Evolutionary conservation across 2,113 vertebrate species (phyloP), one percentile per base, ranked within the genome.

Genomic region (Lampris megalopsis): DNA sequence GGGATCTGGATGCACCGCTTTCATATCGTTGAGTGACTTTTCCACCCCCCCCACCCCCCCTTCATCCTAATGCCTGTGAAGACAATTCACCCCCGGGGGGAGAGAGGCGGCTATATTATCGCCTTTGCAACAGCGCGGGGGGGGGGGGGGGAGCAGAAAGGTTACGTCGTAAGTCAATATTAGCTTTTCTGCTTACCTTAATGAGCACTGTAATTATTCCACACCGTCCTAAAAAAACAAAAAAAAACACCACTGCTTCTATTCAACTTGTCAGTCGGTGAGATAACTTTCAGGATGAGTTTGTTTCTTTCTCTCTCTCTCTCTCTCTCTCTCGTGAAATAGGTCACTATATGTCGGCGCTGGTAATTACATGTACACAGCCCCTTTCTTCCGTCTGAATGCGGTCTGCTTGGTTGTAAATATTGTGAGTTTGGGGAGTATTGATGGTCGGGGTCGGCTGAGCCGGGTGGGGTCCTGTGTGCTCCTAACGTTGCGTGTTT

Each of bases 141-240:
- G 50, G 57, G 57, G 65, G 47, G 71, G 82, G 87, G 91, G 90
- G 89, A 91, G 89, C 90, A 91, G 88, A 93, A 93, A 91, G 88
- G 88, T 92, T 92, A 89, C 78, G 82, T 80, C 87, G 82, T 90
- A 89, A 92, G 90, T 91, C 91, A 92, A 92, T 85, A 91, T 92
- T 90, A 90, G 83, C 89, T 92, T 90, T 92, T 88, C 40, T 69
- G 90, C 85, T 91, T 82, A 88, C 61, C 84, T 91, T 88, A 86
- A 77, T 90, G 87, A 86, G 82, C 70, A 83, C 76, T 89, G 71
- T 88, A 93, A 93, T 92, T 90, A 90, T 87, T 83, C n/a, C 66
- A 76, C 79, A 74, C 61, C 77, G 73, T 74, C 69, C 68, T 68
- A 52, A 69, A 56, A 24, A 24, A 24, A 24, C n/a, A 24, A 24